Base-by-base conservation (phyloP, 64 coral and sea anemone species). In the Stichodactyla mertensii region DNA sequence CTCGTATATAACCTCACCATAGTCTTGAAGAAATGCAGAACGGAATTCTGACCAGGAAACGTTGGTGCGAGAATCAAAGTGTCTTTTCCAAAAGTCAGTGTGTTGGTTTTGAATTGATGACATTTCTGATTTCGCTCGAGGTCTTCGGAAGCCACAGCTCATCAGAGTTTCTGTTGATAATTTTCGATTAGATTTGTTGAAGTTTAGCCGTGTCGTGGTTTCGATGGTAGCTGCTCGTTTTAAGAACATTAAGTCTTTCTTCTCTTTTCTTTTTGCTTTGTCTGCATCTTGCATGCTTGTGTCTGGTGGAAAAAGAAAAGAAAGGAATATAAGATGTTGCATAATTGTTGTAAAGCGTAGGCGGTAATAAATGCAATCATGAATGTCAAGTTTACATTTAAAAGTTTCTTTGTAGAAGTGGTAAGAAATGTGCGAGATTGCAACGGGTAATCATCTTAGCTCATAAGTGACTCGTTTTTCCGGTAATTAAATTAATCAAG, bases 1-100 rank as follows among this genome's bases (percentile, higher is more conserved):
- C 8, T 86, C 87, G 7, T 89, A 83, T 11, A 93, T 93, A 13
- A 90, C 53, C 19, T 15, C 8, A 9, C 92, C 92, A n/a, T 93
- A 93, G 15, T 93, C 88, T 23, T 90, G 23, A 52, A 93, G 87
- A 89, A 93, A 93, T 13, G 92, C 92, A 15, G 88, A 52, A 6
- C 92, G 92, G 20, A 93, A 93, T 4, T 58, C 64, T 53, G 82
- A 77, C 92, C 92, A 93, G 4, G 88, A 87, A 16, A 90, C 54
- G 19, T 89, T 86, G 36, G 64, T 90, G 10, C 55, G n/a, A 6
- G 64, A 62, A 1, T 55, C 54, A 78, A 93, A 90, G 52, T 93
- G 71, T 18, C 92, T 55, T 26, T 60, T 64, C 92, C 92, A 93
- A 62, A 93, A 93, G 51, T 93, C 92, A 60, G 87, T 78, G 7